Percentiles rank a stretch among this genome's conserved stretches.
Conservation (phyloP, 2,888 invertebrate species). For the Cerceris rybyensis region DNA sequence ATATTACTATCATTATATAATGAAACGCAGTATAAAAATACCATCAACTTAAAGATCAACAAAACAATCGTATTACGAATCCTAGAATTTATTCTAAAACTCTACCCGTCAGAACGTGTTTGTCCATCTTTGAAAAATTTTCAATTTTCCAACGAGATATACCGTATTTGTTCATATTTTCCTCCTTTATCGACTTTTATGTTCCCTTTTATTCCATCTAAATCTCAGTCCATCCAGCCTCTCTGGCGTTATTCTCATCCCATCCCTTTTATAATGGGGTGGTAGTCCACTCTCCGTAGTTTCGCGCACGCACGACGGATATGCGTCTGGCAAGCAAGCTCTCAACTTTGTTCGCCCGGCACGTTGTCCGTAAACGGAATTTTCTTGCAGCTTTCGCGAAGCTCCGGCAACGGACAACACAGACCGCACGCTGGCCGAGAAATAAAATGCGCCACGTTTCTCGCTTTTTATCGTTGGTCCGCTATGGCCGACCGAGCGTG, state of each 20-base stretch:
- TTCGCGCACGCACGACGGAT: conserved; percentile 63
- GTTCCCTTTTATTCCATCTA: conserved; percentile 29
- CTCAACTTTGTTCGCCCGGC: conserved; percentile 64
- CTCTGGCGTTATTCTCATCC: conserved; percentile 3
- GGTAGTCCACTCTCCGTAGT: conserved; percentile 39
- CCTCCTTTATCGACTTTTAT: conserved; percentile 14
- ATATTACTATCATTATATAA: no score
- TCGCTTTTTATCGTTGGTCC: conserved; percentile 68
- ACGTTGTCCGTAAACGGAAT: conserved; percentile 70
- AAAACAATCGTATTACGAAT: no score
- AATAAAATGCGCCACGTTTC: conserved; percentile 68
- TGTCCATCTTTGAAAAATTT: not conserved
- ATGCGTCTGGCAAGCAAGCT: conserved; percentile 53
- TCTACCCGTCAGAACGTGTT: not conserved
- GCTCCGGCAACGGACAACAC: conserved; percentile 63
- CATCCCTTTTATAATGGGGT: not conserved
- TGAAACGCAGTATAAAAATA: no score
- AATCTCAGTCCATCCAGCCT: conserved; percentile 29
- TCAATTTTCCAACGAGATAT: conserved; percentile 17
- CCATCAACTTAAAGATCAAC: no score
- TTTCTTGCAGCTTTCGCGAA: conserved; percentile 66
- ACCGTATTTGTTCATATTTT: conserved; percentile 24
- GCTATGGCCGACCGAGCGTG: conserved; percentile 66
- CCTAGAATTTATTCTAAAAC: not conserved
- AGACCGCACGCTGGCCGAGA: conserved; percentile 42